Evolutionary conservation across 2,797 vertebrate genomes (phyloP).

Genomic region (Pangasius sanitwongsei): DNA sequence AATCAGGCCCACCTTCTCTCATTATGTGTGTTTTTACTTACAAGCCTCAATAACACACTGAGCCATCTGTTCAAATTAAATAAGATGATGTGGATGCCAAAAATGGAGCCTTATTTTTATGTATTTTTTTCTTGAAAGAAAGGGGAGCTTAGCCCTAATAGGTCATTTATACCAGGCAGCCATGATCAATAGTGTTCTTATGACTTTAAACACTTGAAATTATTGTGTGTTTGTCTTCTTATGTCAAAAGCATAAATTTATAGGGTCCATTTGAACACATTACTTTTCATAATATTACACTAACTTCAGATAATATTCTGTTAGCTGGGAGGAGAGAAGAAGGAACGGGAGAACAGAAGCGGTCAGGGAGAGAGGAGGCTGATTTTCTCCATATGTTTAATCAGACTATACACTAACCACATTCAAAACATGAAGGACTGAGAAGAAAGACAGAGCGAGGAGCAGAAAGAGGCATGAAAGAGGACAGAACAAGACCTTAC

Average conservation of each 20-base stretch:
- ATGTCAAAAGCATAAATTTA: neutral
- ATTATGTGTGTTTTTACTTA: neutral
- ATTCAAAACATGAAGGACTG: neutral
- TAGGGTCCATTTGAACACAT: neutral
- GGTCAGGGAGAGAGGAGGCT: neutral
- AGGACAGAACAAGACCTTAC: constrained; percentile 15
- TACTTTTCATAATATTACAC: neutral
- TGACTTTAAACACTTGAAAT: neutral
- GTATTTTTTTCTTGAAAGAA: neutral
- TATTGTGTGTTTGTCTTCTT: neutral
- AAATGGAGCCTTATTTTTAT: neutral
- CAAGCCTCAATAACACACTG: neutral
- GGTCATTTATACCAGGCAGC: neutral
- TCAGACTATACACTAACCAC: constrained; percentile 15
- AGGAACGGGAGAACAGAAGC: neutral
- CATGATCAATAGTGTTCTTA: neutral
- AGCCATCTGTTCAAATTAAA: neutral
- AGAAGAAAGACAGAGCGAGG: neutral
- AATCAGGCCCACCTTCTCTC: neutral
- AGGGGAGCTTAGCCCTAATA: neutral
- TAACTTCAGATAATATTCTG: too few relatives aligned
- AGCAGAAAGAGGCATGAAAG: neutral
- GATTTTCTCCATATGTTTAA: constrained; percentile 22
- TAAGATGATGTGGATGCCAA: neutral
- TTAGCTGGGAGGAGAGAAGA: neutral